Base-by-base conservation (phyloP, 1,140 invertebrate species). In the Halyomorpha halys region DNA sequence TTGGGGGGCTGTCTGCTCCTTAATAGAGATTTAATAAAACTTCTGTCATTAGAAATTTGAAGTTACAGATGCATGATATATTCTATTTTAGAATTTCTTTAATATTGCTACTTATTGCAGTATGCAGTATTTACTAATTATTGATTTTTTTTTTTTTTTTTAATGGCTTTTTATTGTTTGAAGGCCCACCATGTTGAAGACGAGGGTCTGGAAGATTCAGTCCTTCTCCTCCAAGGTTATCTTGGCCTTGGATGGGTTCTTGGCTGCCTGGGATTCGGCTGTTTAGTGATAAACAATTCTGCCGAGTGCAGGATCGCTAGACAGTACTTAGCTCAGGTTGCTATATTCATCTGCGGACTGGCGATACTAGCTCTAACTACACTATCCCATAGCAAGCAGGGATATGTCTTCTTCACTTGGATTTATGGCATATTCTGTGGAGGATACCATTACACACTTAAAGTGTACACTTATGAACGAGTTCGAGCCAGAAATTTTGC, bases 391-490 rank as follows among this genome's bases (percentile, higher is more conserved):
- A 86, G 84, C 68, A 64, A 85, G 69, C 81, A 85, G 67, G 87
- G 86, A 65, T 88, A 89, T 67, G 84, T 90, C 0, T 81, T 91
- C 78, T 91, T 90, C 71, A 84, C 85, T 0, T 91, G 88, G 86
- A 82, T 89, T 63, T 92, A 90, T 70, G 86, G 85, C 21, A 85
- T 90, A 65, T 88, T 87, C 74, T 87, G 84, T 72, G 86, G 86
- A 23, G 89, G 88, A 11, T 91, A 91, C 76, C 86, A 90, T 72
- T 92, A 92, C 72, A 87, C 88, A 15, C 77, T 93, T 27, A 92
- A 92, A 74, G 89, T 92, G 83, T 91, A 91, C 75, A 89, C 87
- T 0, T 90, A 91, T 71, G 89, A 93, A 73, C 79, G 87, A 68
- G 89, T 92, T 11, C 76, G 89, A 45, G 88, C 89, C 0, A 79